Evolutionary conservation across 2,113 vertebrate genomes (phyloP), one percentile per base, ranked within the genome.

Genomic region (Eublepharis macularius): DNA sequence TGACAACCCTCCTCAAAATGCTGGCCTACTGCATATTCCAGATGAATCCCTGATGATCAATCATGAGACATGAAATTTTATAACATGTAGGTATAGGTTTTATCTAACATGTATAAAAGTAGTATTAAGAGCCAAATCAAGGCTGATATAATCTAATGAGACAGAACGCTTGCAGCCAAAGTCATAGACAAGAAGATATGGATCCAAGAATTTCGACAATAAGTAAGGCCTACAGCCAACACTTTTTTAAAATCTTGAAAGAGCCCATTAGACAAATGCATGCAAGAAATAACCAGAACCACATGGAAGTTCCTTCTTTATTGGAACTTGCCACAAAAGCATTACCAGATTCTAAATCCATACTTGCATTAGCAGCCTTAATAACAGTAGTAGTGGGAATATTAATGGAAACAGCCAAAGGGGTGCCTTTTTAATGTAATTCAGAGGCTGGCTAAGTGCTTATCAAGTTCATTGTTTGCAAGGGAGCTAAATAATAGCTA

Each of bases 321-420:
- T 85, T 79, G 79, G 66, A 85, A 79, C 49, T 66, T 79, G 66
- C 66, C 83, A 85, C 66, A 85, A 76, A 85, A 60, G 66, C 39
- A 70, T 85, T 85, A 85, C 32, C 39, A 70, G 29, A 78, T 51
- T 36, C 39, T 79, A 72, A 79, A 70, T 72, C 76, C 39, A 85
- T 79, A 66, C 65, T 47, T 45, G 49, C 39, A 45, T 79, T 79
- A 79, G 29, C 76, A 85, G 57, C 49, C 57, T 39, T 78, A 85
- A 79, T 85, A 78, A 70, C 39, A 79, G 39, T 41, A 85, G 29
- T 84, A 32, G 0, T 84, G 63, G 74, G 66, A 70, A 79, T 78
- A 85, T 72, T 72, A 45, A 7, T 60, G 75, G 65, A 85, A 72
- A 72, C 16, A 72, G 51, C 83, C 66, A 85, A 79, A 75, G 47